Conservation (phyloP, 2,113 vertebrate species). For the Bubo blakistoni region DNA sequence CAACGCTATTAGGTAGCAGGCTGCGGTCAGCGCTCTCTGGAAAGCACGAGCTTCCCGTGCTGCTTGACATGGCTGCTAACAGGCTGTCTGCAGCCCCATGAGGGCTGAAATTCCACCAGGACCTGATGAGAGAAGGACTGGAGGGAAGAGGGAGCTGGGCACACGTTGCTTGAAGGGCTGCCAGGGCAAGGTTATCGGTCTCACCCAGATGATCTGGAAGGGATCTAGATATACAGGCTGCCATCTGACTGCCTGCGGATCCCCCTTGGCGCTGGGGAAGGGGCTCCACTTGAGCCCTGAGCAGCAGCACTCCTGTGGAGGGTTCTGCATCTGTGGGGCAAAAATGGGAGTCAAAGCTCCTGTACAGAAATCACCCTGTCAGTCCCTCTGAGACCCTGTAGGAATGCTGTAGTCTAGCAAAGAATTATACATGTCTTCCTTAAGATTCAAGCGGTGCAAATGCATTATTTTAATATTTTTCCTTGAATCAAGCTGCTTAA, state of each 20-base stretch:
- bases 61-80: rapidly evolving
- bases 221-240: background rate
- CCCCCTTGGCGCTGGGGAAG: background rate
- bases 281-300: background rate
- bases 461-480: background rate
- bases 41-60: rapidly evolving
- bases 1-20: background rate
- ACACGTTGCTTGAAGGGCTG: background rate
- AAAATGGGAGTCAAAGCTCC: background rate
- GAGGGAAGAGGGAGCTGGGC: background rate
- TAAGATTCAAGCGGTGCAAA: background rate
- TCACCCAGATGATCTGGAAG: background rate
- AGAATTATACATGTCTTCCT: background rate
- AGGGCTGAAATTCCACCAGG: background rate
- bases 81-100: background rate
- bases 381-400: background rate
- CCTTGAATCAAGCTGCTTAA: background rate
- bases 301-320: background rate
- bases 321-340: rapidly evolving
- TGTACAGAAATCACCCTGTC: background rate
- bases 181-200: background rate
- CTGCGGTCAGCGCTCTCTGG: background rate
- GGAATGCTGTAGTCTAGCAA: background rate
- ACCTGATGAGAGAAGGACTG: background rate
- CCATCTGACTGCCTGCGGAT: background rate